phyloP scores from a whole-genome alignment of 2,113 vertebrate genomes.

The Acanthochromis polyacanthus region DNA sequence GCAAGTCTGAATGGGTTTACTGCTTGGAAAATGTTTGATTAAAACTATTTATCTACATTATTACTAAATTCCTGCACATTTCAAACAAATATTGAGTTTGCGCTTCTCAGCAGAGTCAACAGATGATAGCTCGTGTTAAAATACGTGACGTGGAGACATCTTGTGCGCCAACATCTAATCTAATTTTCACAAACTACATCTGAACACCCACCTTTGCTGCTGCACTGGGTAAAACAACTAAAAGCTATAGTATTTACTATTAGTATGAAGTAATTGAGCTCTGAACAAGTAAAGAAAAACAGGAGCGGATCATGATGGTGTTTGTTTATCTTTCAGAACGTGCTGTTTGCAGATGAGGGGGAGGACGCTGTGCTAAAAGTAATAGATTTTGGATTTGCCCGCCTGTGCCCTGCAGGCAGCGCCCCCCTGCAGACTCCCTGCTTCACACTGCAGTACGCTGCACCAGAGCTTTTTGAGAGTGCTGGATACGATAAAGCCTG shows the following conservation, averaged over 20 bases:
- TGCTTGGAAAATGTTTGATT: slow-evolving; percentile 11
- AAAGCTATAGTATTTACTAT: background rate
- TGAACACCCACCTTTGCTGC: too few species aligned
- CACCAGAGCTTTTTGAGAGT: slow-evolving; percentile 90
- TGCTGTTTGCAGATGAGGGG: slow-evolving; percentile 89
- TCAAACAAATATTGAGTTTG: background rate
- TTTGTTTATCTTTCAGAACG: slow-evolving; percentile 83
- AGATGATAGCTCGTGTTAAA: too few species aligned
- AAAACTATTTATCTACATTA: slow-evolving; percentile 33
- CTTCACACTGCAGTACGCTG: slow-evolving; percentile 94
- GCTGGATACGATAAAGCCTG: slow-evolving; percentile 93
- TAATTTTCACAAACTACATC: too few species aligned
- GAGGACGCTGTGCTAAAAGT: slow-evolving; percentile 90
- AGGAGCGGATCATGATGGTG: background rate
- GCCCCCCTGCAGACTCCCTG: slow-evolving; percentile 93
- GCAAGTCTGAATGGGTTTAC: slow-evolving; percentile 19
- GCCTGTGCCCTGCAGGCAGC: slow-evolving; percentile 90
- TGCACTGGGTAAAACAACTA: too few species aligned
- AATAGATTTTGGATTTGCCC: slow-evolving; percentile 94
- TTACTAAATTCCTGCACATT: background rate
- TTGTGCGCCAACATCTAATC: too few species aligned
- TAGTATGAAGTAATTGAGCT: background rate
- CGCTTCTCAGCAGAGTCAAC: background rate
- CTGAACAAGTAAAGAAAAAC: background rate
- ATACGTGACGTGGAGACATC: too few species aligned